Percentiles rank a stretch among this genome's conserved stretches.
phyloP scores from a whole-genome alignment of 2,113 vertebrate species.

The Colaptes auratus region DNA sequence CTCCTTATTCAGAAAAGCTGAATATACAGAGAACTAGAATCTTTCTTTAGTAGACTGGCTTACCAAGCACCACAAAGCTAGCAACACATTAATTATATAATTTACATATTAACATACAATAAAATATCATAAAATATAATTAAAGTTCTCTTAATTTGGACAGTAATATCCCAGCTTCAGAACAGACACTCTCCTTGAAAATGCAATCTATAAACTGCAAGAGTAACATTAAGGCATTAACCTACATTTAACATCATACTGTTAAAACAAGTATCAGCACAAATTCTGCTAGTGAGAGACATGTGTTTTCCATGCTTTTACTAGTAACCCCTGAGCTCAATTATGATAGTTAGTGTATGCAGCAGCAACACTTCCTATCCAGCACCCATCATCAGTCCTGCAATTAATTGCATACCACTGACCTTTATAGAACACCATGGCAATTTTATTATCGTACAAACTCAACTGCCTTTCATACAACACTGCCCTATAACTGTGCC shows the following conservation, averaged over 20 bases:
- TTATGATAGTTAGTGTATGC: conserved; percentile 76
- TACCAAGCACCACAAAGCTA: not conserved
- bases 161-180: not conserved
- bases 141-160: not conserved
- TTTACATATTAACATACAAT: too few species aligned
- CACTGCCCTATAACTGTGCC: conserved; percentile 77
- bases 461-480: conserved; percentile 76
- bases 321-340: conserved; percentile 68
- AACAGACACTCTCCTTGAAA: not conserved
- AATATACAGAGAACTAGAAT: not conserved
- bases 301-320: conserved; percentile 25
- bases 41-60: not conserved
- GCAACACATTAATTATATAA: too few species aligned
- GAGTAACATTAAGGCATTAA: not conserved
- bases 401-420: conserved; percentile 86
- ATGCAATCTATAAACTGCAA: not conserved
- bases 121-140: too few species aligned
- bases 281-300: not conserved
- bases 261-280: conserved; percentile 35
- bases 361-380: conserved; percentile 81
- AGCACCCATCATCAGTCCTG: conserved; percentile 74
- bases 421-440: conserved; percentile 82
- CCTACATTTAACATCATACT: not conserved
- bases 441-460: conserved; percentile 84
- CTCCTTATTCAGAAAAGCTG: not conserved